A percentile compares a stretch with the other conserved stretches of the same genome.
Evolutionary conservation across 37 sponge, comb jelly and placozoan species (phyloP).

Genomic region (Ianthella basta): DNA sequence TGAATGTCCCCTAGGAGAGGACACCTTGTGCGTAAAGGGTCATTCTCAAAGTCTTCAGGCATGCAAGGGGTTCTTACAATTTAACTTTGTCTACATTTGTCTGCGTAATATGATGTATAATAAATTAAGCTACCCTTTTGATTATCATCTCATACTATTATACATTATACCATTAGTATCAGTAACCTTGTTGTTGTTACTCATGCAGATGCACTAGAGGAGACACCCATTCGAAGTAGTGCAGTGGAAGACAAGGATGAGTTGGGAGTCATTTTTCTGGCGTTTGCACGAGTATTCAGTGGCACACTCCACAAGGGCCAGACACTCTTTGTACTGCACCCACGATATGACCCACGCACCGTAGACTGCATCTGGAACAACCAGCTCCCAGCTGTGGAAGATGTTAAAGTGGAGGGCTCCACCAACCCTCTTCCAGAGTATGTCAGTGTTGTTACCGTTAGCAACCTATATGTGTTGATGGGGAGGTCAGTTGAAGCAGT

Average conservation of each 20-base stretch:
- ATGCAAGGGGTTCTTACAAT: too few relatives aligned
- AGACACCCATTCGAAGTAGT: too few relatives aligned
- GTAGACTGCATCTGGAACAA: background rate
- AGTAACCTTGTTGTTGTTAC: too few relatives aligned
- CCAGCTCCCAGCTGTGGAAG: background rate
- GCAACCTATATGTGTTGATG: slow-evolving; percentile 87
- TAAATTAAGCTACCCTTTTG: too few relatives aligned
- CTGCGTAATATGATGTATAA: too few relatives aligned
- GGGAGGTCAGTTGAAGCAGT: slow-evolving; percentile 82
- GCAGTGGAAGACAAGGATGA: too few relatives aligned
- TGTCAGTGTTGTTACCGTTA: slow-evolving; percentile 38
- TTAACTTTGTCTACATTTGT: too few relatives aligned
- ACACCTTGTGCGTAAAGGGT: too few relatives aligned
- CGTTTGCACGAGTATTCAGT: slow-evolving; percentile 89
- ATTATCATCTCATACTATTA: slow-evolving; percentile 32
- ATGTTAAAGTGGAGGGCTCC: background rate
- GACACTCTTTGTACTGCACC: slow-evolving; percentile 77
- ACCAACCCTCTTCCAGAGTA: slow-evolving; percentile 31
- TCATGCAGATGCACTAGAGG: slow-evolving; percentile 19
- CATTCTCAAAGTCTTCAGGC: too few relatives aligned
- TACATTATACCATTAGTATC: too few relatives aligned
- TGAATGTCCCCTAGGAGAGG: too few relatives aligned
- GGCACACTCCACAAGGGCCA: slow-evolving; percentile 73
- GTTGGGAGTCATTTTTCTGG: slow-evolving; percentile 56
- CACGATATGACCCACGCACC: slow-evolving; percentile 80